These are phyloP conservation scores for Halisarca cf. caerulea DNA, from an alignment of 37 sponge, comb jelly and placozoan species.

Conservation along the genomic window DNA sequence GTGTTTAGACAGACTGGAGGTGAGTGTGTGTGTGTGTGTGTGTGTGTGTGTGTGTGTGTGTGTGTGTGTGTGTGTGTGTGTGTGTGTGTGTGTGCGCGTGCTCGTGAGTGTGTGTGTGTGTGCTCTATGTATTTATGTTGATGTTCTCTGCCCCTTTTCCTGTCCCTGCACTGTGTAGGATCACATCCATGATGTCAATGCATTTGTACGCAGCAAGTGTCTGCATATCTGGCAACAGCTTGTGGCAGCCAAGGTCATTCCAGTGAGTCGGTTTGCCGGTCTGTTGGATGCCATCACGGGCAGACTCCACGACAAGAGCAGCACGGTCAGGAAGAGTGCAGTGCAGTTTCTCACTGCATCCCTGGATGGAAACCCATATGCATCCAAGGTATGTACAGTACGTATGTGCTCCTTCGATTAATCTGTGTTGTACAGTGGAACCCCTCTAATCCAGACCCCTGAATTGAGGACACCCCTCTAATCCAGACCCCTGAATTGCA, in stretches of 20 bases:
- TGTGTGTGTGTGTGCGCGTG: too few relatives aligned
- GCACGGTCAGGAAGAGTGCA: slow-evolving; percentile 77
- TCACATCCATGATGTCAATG: slow-evolving; percentile 92
- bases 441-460: too few relatives aligned
- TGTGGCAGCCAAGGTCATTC: slow-evolving; percentile 58
- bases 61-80: neutral
- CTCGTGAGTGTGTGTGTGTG: too few relatives aligned
- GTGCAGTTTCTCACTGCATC: slow-evolving; percentile 70
- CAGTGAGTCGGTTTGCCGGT: slow-evolving; percentile 51
- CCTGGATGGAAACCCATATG: slow-evolving; percentile 80
- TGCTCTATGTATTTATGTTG: too few relatives aligned
- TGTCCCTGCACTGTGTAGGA: slow-evolving; percentile 32
- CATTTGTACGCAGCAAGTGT: slow-evolving; percentile 89
- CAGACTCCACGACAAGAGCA: slow-evolving; percentile 83
- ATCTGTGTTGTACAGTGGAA: too few relatives aligned
- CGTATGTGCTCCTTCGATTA: too few relatives aligned
- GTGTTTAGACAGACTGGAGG: slow-evolving; percentile 66
- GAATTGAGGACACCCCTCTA: too few relatives aligned
- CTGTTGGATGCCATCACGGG: slow-evolving; percentile 62
- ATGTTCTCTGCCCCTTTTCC: too few relatives aligned
- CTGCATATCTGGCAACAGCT: slow-evolving; percentile 84
- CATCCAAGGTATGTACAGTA: slow-evolving; percentile 59
- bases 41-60: slow-evolving; percentile 14
- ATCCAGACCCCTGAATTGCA: too few relatives aligned
- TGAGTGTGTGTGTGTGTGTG: neutral